Evolutionary conservation across 2,888 invertebrate genomes (phyloP).

Genomic region (Drosophila prostipennis): DNA sequence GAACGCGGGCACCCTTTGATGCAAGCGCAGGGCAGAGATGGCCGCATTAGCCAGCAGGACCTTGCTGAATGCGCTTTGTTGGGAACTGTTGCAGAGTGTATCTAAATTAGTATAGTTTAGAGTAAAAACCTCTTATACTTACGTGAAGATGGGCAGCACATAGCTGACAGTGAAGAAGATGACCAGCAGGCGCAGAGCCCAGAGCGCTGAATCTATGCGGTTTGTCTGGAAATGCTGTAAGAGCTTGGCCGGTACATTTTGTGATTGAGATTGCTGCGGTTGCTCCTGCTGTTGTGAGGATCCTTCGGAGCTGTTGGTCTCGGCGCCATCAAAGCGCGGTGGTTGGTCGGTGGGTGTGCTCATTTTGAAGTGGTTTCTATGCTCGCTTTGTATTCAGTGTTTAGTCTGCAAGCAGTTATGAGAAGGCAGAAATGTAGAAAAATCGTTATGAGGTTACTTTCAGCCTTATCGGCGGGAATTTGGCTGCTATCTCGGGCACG

Average conservation of each 20-base stretch:
- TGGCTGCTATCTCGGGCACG: slow-evolving; percentile 21
- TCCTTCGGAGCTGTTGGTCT: slow-evolving; percentile 48
- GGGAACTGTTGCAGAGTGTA: slow-evolving; percentile 86
- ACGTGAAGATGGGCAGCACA: slow-evolving; percentile 95
- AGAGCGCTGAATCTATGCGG: slow-evolving; percentile 94
- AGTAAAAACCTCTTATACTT: slow-evolving; percentile 81
- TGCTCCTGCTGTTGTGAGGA: slow-evolving; percentile 43
- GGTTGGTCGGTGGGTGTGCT: slow-evolving; percentile 68
- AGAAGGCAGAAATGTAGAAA: slow-evolving; percentile 9
- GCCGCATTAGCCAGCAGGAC: slow-evolving; percentile 97
- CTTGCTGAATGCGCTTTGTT: slow-evolving; percentile 94
- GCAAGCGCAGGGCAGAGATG: slow-evolving; percentile 96
- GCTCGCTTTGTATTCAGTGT: slow-evolving; percentile 6
- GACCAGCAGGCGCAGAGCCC: slow-evolving; percentile 93
- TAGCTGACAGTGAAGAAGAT: slow-evolving; percentile 93
- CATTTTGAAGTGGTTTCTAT: slow-evolving; percentile 52
- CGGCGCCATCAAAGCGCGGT: slow-evolving; percentile 57
- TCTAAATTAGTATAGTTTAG: not conserved
- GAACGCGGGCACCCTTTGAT: slow-evolving; percentile 95
- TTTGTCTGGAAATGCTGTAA: slow-evolving; percentile 91
- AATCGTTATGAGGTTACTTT: slow-evolving; percentile 18
- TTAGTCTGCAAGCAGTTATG: slow-evolving; percentile 31
- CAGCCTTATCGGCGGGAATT: slow-evolving; percentile 46
- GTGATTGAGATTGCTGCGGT: slow-evolving; percentile 54
- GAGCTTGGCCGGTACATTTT: slow-evolving; percentile 83